Conservation (phyloP, 2,888 invertebrate genomes). For the Orchesella flavescens region DNA sequence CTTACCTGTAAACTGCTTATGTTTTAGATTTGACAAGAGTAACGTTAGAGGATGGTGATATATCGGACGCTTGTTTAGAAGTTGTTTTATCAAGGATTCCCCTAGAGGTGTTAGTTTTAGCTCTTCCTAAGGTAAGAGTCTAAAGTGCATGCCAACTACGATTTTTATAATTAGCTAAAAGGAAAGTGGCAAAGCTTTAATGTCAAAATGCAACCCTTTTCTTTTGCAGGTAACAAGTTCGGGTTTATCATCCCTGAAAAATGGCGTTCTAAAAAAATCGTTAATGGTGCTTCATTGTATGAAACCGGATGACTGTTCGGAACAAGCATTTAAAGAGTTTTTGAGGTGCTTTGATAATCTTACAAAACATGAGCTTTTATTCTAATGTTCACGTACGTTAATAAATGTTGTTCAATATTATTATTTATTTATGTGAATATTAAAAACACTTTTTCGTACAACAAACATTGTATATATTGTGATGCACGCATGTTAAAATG, state of each 20-base stretch:
- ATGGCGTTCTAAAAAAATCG: neutral
- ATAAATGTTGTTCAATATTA: neutral
- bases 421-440: no score
- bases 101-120: constrained; percentile 16
- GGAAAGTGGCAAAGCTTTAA: no score
- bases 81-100: constrained; percentile 10
- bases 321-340: neutral
- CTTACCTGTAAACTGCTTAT: no score
- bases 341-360: constrained; percentile 1
- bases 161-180: no score
- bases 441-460: no score
- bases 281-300: constrained; percentile 17
- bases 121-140: constrained; percentile 26
- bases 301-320: constrained; percentile 28
- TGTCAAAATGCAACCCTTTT: no score
- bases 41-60: constrained; percentile 19
- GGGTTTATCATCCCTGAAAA: neutral
- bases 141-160: no score
- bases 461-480: neutral
- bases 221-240: neutral
- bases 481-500: neutral
- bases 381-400: neutral
- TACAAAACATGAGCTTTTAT: constrained; percentile 15
- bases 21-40: constrained; percentile 8
- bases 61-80: neutral